Evolutionary conservation across 2,797 vertebrate genomes (phyloP).

Genomic region (Clarias platycephalus): DNA sequence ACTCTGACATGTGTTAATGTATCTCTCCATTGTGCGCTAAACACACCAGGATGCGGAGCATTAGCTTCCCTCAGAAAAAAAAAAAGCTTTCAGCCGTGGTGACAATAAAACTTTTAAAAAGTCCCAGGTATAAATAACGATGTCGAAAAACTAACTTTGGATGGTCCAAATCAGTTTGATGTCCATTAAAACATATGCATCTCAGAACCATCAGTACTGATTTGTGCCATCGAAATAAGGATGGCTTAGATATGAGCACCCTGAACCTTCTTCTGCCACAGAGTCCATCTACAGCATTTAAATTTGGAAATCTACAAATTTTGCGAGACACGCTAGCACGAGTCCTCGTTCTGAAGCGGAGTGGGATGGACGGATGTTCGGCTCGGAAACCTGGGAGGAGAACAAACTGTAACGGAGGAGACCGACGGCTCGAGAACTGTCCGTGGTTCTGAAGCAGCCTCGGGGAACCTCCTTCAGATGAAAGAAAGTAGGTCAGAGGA

Average conservation of each 20-base stretch:
- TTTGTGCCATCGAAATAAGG: not conserved
- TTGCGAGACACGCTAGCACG: not conserved
- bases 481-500: constrained; percentile 53
- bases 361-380: constrained; percentile 8
- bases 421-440: constrained; percentile 27
- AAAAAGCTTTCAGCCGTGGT: not conserved
- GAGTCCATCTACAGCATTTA: not conserved
- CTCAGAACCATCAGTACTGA: not conserved
- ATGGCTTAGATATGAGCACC: not conserved
- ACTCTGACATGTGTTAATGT: constrained; percentile 27
- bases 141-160: not conserved
- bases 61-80: constrained; percentile 10
- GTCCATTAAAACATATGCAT: not conserved
- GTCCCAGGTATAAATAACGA: not conserved
- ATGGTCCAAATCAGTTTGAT: too few species aligned
- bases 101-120: not conserved
- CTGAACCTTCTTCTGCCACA: not conserved
- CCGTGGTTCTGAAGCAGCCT: constrained; percentile 43
- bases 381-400: constrained; percentile 15
- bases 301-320: not conserved
- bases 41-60: not conserved
- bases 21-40: constrained; percentile 18
- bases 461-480: constrained; percentile 42
- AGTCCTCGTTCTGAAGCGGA: constrained; percentile 11
- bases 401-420: not conserved